Evolutionary conservation across 2,113 vertebrate species (phyloP), one percentile per base, ranked within the genome.

Genomic region (Notothenia rossii): DNA sequence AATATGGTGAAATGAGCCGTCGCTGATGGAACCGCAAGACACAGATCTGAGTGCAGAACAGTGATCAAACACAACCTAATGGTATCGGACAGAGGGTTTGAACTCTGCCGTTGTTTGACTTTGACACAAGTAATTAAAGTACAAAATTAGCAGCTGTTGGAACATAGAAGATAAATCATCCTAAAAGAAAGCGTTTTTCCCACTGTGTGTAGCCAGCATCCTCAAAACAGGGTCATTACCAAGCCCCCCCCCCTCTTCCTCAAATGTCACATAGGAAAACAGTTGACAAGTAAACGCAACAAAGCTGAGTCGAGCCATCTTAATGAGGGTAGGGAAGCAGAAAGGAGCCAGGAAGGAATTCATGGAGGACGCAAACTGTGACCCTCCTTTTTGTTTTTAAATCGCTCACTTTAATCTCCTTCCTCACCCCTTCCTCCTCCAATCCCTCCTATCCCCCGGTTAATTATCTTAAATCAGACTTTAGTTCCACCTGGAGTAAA

Each of bases 1-100:
- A 86, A 90, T 72, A 85, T 59, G 77, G 78, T 60, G 70, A 89
- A 85, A 88, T 79, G 88, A 91, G 79, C 66, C 73, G 25, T 65
- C 22, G 77, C 72, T 25, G 3, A 55, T 40, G 50, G 29, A 64
- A 55, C 69, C 58, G 20, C 61, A 36, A 33, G 43, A 45, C 45
- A 63, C 55, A 48, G 58, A 66, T 77, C 64, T 10, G 72, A 53
- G 61, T 64, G 43, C 33, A 50, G 55, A 75, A 60, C 0, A 25
- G 58, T 29, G 60, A 79, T 77, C 82, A 85, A 85, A 91, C 63
- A 54, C 43, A 60, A 72, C 56, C 61, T 54, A 46, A 71, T 45
- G 67, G 74, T 40, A 14, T 77, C 9, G 71, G 79, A 77, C 63
- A 1, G 10, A 11, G 18, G 77, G 59, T 54, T 33, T 61, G 40